Base-by-base conservation (phyloP, 2,888 invertebrate genomes). In the Linyphia triangularis region DNA sequence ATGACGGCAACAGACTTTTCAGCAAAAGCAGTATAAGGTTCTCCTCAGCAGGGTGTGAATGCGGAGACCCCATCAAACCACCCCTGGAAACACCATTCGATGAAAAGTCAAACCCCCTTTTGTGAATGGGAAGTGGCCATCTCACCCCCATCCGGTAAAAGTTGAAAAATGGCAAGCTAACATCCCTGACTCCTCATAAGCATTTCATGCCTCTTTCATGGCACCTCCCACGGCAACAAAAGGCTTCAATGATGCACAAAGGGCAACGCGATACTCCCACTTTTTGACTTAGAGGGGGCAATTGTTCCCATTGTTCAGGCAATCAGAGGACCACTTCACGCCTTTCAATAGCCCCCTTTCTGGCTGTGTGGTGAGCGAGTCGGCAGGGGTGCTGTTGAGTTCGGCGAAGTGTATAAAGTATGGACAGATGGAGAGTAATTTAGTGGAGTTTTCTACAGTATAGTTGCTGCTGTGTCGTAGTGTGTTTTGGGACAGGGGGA, bases 351-450 rank as follows among this genome's bases (percentile, higher is more conserved):
- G 61, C 33, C 37, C 37, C 59, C 33, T 33, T 59, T 19, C 16
- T 30, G 33, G 51, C 30, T 16, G 24, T 33, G 26, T 26, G 65
- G 79, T 33, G 33, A 2, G 33, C 33, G 9, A 33, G 51, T 51
- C 51, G 16, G 28, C 6, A 19, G n/a, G n/a, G n/a, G n/a, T n/a
- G n/a, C n/a, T n/a, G 5, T n/a, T 33, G 83, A 30, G 77, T 13
- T 51, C 75, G 75, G 67, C 59, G 84, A 77, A 67, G 86, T 86
- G 86, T 81, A 28, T 67, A 81, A 82, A 75, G 73, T 73, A 81
- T 75, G 67, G 86, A 81, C 86, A 88, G 86, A 88, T 88, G 86
- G 86, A 78, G 86, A n/a, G 86, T 81, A 81, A 88, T 88, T 86
- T 88, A 88, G 81, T 67, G 37, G 59, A 26, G 24, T 26, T 28